These are phyloP conservation scores for Rhabdomys pumilio DNA, from an alignment of 2,797 vertebrate species.

Conservation along the genomic window DNA sequence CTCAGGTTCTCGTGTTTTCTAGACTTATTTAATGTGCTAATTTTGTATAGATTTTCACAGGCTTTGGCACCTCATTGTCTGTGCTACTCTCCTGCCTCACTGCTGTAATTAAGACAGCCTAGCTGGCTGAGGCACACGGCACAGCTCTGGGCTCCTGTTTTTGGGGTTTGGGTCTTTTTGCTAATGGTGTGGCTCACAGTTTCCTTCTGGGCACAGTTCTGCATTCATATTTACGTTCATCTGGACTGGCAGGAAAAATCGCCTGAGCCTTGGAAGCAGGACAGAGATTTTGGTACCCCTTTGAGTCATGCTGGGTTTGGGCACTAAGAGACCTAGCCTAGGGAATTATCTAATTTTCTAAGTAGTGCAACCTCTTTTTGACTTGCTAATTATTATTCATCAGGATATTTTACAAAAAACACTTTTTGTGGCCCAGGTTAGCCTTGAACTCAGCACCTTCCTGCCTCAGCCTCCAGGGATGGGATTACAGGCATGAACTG, in stretches of 20 bases:
- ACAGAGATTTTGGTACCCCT: not conserved
- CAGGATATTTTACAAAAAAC: not conserved
- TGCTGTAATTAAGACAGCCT: not conserved
- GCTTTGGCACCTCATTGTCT: not conserved
- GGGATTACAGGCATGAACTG: not conserved
- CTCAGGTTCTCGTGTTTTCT: not conserved
- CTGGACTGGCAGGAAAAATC: slow-evolving; percentile 24
- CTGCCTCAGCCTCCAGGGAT: not conserved
- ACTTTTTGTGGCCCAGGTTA: not conserved
- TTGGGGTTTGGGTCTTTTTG: too few species aligned
- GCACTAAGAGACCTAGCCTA: not conserved
- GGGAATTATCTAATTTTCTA: not conserved
- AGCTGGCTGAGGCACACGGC: not conserved
- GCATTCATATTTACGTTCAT: not conserved
- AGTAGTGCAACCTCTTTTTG: not conserved
- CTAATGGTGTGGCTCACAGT: fast-evolving
- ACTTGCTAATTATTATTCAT: not conserved
- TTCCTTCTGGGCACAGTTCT: not conserved
- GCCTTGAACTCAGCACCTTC: not conserved
- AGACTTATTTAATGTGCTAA: not conserved
- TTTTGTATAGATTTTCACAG: not conserved
- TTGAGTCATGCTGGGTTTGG: not conserved
- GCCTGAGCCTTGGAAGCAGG: not conserved
- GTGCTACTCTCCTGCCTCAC: too few species aligned
- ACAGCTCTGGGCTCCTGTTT: not conserved